These are phyloP conservation scores for Colossoma macropomum DNA, from an alignment of 2,113 vertebrate species.

Conservation along the genomic window DNA sequence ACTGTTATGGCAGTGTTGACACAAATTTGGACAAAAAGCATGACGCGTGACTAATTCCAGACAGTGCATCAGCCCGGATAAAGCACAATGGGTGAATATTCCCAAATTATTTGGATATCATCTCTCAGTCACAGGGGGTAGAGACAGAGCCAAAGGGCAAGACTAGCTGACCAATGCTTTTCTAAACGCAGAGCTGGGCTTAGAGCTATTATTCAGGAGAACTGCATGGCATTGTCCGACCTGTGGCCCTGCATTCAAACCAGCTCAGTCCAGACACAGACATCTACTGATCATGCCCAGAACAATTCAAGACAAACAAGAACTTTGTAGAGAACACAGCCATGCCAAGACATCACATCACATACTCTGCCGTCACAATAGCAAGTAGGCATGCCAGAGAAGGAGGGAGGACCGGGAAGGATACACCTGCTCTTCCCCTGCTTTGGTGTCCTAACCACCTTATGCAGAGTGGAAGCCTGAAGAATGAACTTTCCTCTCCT, in stretches of 20 bases:
- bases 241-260: constrained; percentile 49
- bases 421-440: not conserved
- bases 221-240: constrained; percentile 53
- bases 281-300: constrained; percentile 3
- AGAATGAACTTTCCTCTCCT: not conserved
- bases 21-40: constrained; percentile 8
- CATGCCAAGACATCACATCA: not conserved
- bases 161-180: constrained; percentile 12
- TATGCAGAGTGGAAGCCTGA: not conserved
- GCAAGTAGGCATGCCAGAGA: not conserved
- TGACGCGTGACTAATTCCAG: constrained; percentile 4
- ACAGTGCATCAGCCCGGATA: constrained; percentile 5
- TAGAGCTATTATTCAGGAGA: constrained; percentile 58
- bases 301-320: constrained; percentile 1
- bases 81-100: constrained; percentile 11
- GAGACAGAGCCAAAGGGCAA: constrained; percentile 7
- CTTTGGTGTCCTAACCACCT: not conserved
- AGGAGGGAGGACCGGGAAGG: not conserved
- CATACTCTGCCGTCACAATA: not conserved
- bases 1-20: constrained; percentile 7
- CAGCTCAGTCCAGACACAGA: constrained; percentile 49
- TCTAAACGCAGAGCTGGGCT: constrained; percentile 21
- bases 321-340: not conserved
- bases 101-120: constrained; percentile 21
- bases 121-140: constrained; percentile 4